Conservation (phyloP, 2,797 vertebrate species). For the Eulemur mongoz region DNA sequence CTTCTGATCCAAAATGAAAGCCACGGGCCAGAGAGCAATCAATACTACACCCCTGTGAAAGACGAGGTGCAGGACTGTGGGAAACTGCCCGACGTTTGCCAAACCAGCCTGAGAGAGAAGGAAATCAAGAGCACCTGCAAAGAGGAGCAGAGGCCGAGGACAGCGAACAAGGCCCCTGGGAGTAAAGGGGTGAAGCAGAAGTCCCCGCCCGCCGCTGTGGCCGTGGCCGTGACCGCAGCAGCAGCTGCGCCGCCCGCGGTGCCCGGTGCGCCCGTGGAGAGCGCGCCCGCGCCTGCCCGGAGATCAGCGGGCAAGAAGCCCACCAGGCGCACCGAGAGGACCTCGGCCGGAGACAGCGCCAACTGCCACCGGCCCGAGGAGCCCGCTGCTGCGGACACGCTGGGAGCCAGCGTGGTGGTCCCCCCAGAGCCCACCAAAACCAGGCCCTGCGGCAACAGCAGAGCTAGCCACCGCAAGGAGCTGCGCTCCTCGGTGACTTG, state of each 20-base stretch:
- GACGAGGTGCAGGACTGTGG: conserved; percentile 75
- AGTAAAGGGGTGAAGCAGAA: conserved; percentile 83
- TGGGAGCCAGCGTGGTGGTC: conserved; percentile 66
- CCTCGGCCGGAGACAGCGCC: conserved; percentile 68
- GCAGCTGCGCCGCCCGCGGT: conserved; percentile 71
- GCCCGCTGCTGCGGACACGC: conserved; percentile 78
- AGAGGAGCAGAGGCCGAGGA: conserved; percentile 83
- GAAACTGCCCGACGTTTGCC: conserved; percentile 54
- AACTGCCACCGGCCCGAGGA: conserved; percentile 77
- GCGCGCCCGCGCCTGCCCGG: not conserved
- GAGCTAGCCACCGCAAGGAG: conserved; percentile 82
- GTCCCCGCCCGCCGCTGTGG: conserved; percentile 64
- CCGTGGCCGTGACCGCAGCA: conserved; percentile 23
- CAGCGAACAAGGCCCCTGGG: conserved; percentile 83
- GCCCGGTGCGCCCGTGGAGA: conserved; percentile 60
- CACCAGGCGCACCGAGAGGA: conserved; percentile 82
- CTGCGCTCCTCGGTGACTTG: conserved; percentile 68
- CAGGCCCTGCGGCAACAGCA: conserved; percentile 76
- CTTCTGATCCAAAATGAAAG: conserved; percentile 87
- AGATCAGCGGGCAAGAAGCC: conserved; percentile 83
- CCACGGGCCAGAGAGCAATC: conserved; percentile 77
- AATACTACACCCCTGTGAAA: conserved; percentile 79
- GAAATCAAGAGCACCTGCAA: conserved; percentile 86
- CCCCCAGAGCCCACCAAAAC: conserved; percentile 83
- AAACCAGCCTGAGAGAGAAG: conserved; percentile 78